phyloP scores from a whole-genome alignment of 1,140 invertebrate genomes.

The Elysia chlorotica region DNA sequence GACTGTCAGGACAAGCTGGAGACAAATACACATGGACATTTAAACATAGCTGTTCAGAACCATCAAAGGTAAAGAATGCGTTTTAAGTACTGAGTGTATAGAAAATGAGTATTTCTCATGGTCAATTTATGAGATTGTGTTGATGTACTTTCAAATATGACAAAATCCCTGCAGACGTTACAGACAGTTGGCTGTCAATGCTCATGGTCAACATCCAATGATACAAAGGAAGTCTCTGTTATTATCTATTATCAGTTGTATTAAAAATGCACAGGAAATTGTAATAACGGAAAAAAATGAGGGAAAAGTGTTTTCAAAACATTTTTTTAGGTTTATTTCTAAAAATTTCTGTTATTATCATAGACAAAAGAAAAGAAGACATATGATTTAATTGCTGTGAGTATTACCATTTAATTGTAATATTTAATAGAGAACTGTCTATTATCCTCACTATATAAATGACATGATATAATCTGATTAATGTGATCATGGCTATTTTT shows the following conservation, averaged over 20 bases:
- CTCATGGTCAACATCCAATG: neutral
- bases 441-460: neutral
- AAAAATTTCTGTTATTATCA: too few species aligned
- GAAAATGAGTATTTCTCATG: too few species aligned
- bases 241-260: too few species aligned
- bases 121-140: neutral
- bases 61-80: neutral
- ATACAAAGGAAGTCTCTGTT: neutral
- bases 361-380: neutral
- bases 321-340: too few species aligned
- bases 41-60: neutral
- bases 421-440: neutral
- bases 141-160: too few species aligned
- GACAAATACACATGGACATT: neutral
- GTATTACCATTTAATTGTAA: neutral
- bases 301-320: neutral
- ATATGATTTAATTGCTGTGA: neutral
- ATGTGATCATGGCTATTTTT: neutral
- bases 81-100: neutral
- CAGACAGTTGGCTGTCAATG: neutral
- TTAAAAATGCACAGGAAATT: neutral
- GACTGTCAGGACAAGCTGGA: constrained; percentile 84
- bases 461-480: neutral
- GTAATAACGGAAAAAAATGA: neutral
- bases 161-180: too few species aligned